Percentiles rank a stretch among this genome's conserved stretches.
These are phyloP conservation scores for Caenorhabditis sulstoni DNA, from an alignment of 2,888 invertebrate species.

Conservation along the genomic window DNA sequence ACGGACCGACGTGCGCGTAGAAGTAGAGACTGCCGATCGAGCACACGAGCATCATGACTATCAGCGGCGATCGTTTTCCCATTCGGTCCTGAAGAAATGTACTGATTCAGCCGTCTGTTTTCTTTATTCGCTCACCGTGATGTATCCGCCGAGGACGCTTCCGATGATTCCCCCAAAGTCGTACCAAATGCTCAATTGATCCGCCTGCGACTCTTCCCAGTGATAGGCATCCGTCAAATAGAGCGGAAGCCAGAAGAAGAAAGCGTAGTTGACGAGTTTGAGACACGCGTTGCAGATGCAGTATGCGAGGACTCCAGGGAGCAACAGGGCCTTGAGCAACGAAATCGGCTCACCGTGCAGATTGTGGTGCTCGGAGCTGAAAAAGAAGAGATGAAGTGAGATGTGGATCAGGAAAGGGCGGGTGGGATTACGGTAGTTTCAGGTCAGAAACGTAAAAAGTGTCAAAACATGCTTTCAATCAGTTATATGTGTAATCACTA, in stretches of 20 bases:
- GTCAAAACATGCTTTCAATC: background rate
- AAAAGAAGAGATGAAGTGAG: no score
- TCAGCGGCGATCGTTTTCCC: constrained; percentile 77
- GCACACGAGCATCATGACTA: constrained; percentile 76
- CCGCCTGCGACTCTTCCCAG: constrained; percentile 79
- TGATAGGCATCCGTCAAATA: constrained; percentile 81
- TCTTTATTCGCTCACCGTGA: constrained; percentile 66
- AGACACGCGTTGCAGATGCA: constrained; percentile 83
- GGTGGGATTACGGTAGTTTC: background rate
- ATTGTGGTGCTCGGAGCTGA: constrained; percentile 51
- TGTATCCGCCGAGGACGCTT: constrained; percentile 78
- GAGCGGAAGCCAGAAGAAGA: constrained; percentile 83
- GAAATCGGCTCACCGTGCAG: constrained; percentile 72
- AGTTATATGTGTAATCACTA: background rate
- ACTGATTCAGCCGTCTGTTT: no score
- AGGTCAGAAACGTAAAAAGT: no score
- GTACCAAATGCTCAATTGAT: constrained; percentile 82
- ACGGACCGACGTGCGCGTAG: constrained; percentile 72
- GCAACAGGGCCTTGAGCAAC: constrained; percentile 73
- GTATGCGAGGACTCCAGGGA: constrained; percentile 81
- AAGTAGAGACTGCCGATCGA: constrained; percentile 75
- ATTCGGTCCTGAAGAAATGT: constrained; percentile 70
- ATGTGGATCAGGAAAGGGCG: background rate
- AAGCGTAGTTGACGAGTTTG: constrained; percentile 83
- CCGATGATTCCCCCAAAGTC: constrained; percentile 83